Base-by-base conservation (phyloP, 2,888 invertebrate genomes). In the Diploptera punctata region DNA sequence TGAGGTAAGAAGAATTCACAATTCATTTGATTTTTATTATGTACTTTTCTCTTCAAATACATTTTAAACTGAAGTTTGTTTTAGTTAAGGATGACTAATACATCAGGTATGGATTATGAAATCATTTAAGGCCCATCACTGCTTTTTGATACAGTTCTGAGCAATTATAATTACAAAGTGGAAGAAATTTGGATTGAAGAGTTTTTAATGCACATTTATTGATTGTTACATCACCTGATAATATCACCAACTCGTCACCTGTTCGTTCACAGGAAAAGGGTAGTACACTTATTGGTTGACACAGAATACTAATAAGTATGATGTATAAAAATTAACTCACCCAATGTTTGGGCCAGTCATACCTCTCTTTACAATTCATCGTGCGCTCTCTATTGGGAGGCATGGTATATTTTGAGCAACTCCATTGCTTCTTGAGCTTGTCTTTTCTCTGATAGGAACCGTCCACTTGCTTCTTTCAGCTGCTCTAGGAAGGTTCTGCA, bases 391-490 rank as follows among this genome's bases (percentile, higher is more conserved):
- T 65, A 65, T 18, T 72, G 74, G 82, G 86, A 86, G 76, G 86
- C 86, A 80, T 87, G 89, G 79, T 91, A 92, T 77, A 94, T 83
- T 83, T 93, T 92, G 80, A 94, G 85, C 81, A 94, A 85, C 83
- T 93, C 93, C 89, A 94, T 89, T 67, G 94, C 93, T 85, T 94
- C 94, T 83, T 93, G 92, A 62, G 94, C 94, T 84, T 93, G 93
- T 76, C 94, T 88, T 83, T 94, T 94, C 81, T 94, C 94, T 79
- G 91, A 88, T 78, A 94, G 84, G 82, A 90, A 89, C 81, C 90
- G 87, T 80, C 93, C 93, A 78, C 94, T 92, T 33, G 92, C 93
- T 85, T 94, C 94, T 82, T 94, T 93, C 76, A 93, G 85, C 82
- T 92, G 92, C 81, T 92, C 92, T 80, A 93, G 83, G 81, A 94